Base-by-base conservation (phyloP, 2,113 vertebrate species). In the Protomyctophum bolini region DNA sequence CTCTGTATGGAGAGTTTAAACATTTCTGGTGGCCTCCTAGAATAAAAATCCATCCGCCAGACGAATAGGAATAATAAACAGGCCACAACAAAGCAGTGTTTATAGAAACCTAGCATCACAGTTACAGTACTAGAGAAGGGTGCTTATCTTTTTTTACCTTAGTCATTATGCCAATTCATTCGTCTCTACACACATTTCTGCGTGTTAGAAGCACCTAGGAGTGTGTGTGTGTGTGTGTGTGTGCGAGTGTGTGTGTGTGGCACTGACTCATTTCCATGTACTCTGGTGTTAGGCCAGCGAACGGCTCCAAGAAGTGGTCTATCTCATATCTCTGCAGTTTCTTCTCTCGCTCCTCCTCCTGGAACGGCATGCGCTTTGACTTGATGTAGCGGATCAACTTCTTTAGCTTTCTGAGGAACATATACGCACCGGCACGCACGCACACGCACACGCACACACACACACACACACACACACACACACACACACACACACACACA, bases 201-300 rank as follows among this genome's bases (percentile, higher is more conserved):
- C 21, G 21, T 21, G 21, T 21, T 21, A 21, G 21, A 21, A 21
- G 21, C 2, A 21, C 2, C 21, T 21, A 21, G 1, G 21, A 21
- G 52, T 4, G 6, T 11, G 12, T 68, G 15, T 15, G 8, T 14
- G 6, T 41, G 47, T 62, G 48, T 51, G 46, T 50, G 10, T 60
- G 11, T 49, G 61, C 58, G 28, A 33, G 10, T 68, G 46, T 21
- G 9, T n/a, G 6, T 29, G 28, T 45, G 14, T 33, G 12, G 7
- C 60, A 95, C 97, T 95, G 79, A 99, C 97, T 98, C 98, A 99
- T 99, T 88, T 99, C 98, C 97, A 99, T 99, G 76, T 99, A 99
- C 88, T 99, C 98, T 0, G 98, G 98, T 2, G 96, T 97, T 45
- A 99, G 94, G 3, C 98, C 98, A 4, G 94, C 94, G 1, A 97